Conservation (phyloP, 2,797 vertebrate species). For the Karalla daura region DNA sequence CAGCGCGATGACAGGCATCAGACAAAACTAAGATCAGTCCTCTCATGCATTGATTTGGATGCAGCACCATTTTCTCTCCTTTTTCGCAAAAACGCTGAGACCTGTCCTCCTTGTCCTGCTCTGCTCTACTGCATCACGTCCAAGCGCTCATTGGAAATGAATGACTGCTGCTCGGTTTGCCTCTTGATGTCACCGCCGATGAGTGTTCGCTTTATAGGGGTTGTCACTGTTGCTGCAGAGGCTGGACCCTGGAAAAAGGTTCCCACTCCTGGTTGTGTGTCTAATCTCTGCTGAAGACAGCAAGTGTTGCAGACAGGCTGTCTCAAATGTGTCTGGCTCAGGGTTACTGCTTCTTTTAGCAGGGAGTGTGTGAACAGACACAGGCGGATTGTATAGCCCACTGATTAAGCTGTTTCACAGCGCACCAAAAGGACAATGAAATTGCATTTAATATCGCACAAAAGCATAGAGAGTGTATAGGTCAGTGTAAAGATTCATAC, state of each 20-base stretch:
- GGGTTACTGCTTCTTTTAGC: constrained; percentile 19
- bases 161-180: constrained; percentile 36
- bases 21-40: too few relatives aligned
- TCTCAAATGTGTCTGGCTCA: constrained; percentile 23
- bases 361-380: constrained; percentile 9
- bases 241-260: constrained; percentile 26
- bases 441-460: too few relatives aligned
- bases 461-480: not conserved
- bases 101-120: not conserved
- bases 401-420: not conserved
- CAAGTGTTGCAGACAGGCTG: constrained; percentile 24
- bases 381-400: constrained; percentile 7
- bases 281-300: constrained; percentile 9
- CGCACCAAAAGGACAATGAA: too few relatives aligned
- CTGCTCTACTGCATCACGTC: constrained; percentile 12
- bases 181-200: constrained; percentile 18
- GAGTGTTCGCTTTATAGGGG: constrained; percentile 18
- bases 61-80: constrained; percentile 9
- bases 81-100: not conserved
- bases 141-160: constrained; percentile 43
- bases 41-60: too few relatives aligned
- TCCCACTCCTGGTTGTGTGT: constrained; percentile 8
- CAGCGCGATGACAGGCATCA: too few relatives aligned
- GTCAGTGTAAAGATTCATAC: too few relatives aligned
- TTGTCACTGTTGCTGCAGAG: constrained; percentile 30